Evolutionary conservation across 2,888 invertebrate species (phyloP), one percentile per base, ranked within the genome.

Genomic region (Melangyna quadrimaculata): DNA sequence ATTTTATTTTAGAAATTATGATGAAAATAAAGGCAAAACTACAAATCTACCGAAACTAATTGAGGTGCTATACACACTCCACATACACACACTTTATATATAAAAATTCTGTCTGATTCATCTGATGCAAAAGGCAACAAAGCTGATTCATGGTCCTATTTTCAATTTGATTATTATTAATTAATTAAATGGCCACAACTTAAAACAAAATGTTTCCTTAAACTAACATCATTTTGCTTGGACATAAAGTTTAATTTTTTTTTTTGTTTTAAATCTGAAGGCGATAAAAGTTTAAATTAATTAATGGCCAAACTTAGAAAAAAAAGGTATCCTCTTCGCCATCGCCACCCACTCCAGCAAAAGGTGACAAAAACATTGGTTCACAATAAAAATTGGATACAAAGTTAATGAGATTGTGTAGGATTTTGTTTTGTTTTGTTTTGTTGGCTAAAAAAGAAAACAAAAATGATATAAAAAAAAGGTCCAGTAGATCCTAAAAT

Each of bases 271-370:
- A n/a, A 45, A 43, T 17, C 29, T 19, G 19, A 29, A 45, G 45
- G 65, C 35, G 0, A 12, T 45, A 65, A 29, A 43, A 40, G 19
- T 32, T 24, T 8, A 65, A 65, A 45, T 65, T 65, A 65, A 45
- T 65, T 65, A 65, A 65, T 65, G 65, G 9, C 19, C 29, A 45
- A 65, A 65, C 29, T 63, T 29, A 14, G 32, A 40, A 63, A 51
- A 14, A 45, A 40, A 63, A 51, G 14, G 8, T 27, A 51, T 24
- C 48, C 19, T 2, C 8, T 24, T n/a, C 37, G n/a, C n/a, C n/a
- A n/a, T n/a, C n/a, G n/a, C 59, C 10, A 35, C 43, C 43, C 27
- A 27, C 17, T 43, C 19, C 29, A 12, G 29, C 14, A 19, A n/a
- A 45, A 45, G 45, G 45, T 65, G 65, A 32, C 45, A 65, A 19